Evolutionary conservation across 2,113 vertebrate genomes (phyloP).

Genomic region (Trichechus manatus): DNA sequence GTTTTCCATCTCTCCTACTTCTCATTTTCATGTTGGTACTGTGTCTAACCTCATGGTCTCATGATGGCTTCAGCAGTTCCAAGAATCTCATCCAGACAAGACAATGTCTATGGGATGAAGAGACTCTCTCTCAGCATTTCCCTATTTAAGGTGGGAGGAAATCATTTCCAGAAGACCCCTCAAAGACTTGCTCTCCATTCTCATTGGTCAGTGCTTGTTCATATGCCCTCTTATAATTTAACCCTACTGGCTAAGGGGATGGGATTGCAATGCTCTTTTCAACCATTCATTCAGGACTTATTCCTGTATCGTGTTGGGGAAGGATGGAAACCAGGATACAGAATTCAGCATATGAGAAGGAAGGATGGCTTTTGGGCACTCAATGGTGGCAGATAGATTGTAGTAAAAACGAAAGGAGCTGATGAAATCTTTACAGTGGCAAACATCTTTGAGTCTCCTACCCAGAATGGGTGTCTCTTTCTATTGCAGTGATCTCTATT

Average conservation of each 20-base stretch:
- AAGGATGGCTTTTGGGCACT: neutral
- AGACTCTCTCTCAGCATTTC: neutral
- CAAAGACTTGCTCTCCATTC: neutral
- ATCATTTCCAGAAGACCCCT: neutral
- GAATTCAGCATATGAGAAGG: neutral
- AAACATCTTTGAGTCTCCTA: neutral
- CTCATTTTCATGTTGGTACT: neutral
- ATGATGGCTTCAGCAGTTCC: neutral
- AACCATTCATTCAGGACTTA: neutral
- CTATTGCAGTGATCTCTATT: neutral
- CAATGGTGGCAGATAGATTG: neutral
- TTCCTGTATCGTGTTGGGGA: accelerated
- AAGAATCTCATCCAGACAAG: neutral
- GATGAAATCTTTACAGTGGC: neutral
- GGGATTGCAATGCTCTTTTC: neutral
- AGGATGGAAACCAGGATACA: neutral
- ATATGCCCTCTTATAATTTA: neutral
- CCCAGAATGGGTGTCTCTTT: neutral
- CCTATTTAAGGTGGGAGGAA: neutral
- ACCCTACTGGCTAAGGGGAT: neutral
- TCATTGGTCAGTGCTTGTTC: neutral
- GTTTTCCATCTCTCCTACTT: neutral
- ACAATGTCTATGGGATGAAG: too few species aligned
- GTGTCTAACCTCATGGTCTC: neutral
- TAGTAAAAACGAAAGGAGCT: neutral